Conservation (phyloP, 1,140 invertebrate species). For the Armadillidium nasatum region DNA sequence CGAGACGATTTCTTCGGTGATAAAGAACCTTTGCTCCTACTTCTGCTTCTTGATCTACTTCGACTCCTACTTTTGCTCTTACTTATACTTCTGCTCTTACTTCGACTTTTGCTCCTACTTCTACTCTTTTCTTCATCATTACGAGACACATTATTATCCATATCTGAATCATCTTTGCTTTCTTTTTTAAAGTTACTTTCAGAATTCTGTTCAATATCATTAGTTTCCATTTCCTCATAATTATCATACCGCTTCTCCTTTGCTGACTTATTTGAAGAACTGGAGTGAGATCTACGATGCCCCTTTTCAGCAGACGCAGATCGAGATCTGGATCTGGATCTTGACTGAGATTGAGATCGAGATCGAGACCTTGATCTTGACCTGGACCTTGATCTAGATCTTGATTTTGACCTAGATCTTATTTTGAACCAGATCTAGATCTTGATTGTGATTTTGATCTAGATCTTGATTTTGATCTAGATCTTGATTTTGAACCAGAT, state of each 20-base stretch:
- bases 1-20: neutral
- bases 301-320: neutral
- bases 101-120: neutral
- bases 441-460: too few species aligned
- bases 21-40: neutral
- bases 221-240: neutral
- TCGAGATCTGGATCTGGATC: neutral
- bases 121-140: neutral
- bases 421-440: too few species aligned
- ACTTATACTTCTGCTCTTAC: neutral
- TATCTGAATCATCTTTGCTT: neutral
- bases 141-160: neutral
- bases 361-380: neutral
- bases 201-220: neutral
- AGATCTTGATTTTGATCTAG: too few species aligned
- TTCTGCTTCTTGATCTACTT: neutral
- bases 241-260: neutral
- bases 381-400: neutral
- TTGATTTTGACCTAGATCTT: neutral
- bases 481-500: too few species aligned
- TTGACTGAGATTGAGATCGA: neutral
- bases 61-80: neutral
- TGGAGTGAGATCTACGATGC: neutral
- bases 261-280: neutral
- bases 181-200: neutral